Evolutionary conservation across 2,888 invertebrate genomes (phyloP).

Genomic region (Eugnorisma glareosa): DNA sequence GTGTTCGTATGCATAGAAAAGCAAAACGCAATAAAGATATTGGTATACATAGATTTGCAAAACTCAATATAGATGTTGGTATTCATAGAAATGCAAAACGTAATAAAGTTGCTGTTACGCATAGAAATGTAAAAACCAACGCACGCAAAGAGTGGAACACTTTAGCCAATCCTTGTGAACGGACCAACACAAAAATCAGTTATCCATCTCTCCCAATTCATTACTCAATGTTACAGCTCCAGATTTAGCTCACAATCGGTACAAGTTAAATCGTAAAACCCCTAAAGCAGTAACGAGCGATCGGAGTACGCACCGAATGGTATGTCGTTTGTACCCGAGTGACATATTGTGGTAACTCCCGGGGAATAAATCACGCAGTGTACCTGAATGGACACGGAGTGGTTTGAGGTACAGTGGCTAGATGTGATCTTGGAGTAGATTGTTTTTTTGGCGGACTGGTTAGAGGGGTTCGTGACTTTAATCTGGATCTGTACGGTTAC

Average conservation of each 20-base stretch:
- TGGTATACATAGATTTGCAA: background rate
- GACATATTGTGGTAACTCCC: conserved; percentile 83
- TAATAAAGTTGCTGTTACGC: background rate
- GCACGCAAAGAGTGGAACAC: background rate
- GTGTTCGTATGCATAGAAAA: background rate
- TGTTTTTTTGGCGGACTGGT: background rate
- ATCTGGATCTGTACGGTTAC: background rate
- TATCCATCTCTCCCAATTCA: conserved; percentile 39
- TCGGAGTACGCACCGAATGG: conserved; percentile 73
- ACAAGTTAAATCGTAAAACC: conserved; percentile 67
- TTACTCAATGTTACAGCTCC: conserved; percentile 45
- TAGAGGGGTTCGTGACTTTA: background rate
- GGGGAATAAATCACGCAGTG: conserved; percentile 79
- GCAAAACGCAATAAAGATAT: background rate
- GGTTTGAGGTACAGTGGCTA: conserved; percentile 36
- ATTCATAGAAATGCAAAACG: background rate
- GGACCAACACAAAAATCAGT: conserved; percentile 14
- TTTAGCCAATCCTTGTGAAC: background rate
- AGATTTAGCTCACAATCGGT: conserved; percentile 56
- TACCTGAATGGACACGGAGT: conserved; percentile 73
- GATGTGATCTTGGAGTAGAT: conserved; percentile 44
- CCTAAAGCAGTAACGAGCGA: conserved; percentile 70
- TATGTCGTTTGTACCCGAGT: conserved; percentile 76
- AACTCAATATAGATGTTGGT: background rate
- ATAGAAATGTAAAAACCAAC: background rate